Evolutionary conservation across 2,888 invertebrate species (phyloP), one percentile per base, ranked within the genome.

Genomic region (Aporophyla nigra): DNA sequence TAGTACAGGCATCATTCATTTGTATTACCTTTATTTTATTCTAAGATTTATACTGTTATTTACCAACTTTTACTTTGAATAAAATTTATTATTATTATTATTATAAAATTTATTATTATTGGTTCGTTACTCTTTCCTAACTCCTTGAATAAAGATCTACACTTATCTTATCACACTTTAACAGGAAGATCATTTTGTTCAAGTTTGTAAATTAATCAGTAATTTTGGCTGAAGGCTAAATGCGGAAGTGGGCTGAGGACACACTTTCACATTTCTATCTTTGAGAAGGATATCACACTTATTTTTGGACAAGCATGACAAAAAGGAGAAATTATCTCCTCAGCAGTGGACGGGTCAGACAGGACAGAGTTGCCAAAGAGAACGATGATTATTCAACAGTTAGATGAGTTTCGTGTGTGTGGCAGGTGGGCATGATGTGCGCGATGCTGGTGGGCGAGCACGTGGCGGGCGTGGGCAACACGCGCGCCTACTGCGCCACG

Each of bases 361-460:
- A 10, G 10, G 2, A 19, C 27, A 6, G 33, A 24, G 19, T 24
- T 49, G 7, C 27, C 27, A 49, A 9, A 5, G 21, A 21, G 21
- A 33, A 2, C 19, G 10, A n/a, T 12, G 10, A 6, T 62, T 40
- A 24, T 12, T n/a, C 4, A 33, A 40, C 10, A 16, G 2, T n/a
- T 33, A 33, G 16, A 58, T 10, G n/a, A 67, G 6, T 12, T 12
- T 12, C n/a, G 16, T 40, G 12, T 21, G 5, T 78, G 43, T 56
- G 21, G 16, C 91, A 96, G 96, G 92, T 98, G 88, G 99, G 99
- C 69, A 98, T 98, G 98, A 92, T 98, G 93, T 95, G 97, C 78
- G 97, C 98, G 76, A 97, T 98, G 96, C 91, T 98, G 89, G 95
- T 98, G 85, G 93, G 93, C n/a, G 95, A 95, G 86, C 91, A 92